These are phyloP conservation scores for Aporophyla nigra DNA, from an alignment of 2,888 invertebrate genomes.

Conservation along the genomic window DNA sequence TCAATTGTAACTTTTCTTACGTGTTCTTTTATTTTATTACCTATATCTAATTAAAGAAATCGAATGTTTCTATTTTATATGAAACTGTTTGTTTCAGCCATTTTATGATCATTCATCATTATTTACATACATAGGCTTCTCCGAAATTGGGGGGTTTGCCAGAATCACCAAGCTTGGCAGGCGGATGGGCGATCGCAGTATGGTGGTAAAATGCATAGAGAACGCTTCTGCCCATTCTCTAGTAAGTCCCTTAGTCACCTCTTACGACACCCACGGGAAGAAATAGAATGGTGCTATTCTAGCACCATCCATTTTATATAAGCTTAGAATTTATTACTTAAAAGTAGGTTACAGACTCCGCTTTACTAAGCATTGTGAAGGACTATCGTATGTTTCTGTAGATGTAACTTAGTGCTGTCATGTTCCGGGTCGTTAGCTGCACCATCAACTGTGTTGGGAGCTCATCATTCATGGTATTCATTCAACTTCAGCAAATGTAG, in stretches of 20 bases:
- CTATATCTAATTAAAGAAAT: not conserved
- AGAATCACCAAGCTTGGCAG: too few relatives aligned
- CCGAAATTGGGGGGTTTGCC: too few relatives aligned
- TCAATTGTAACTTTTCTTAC: slow-evolving; percentile 10
- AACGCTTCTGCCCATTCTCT: too few relatives aligned
- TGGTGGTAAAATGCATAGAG: too few relatives aligned
- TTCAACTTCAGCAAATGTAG: slow-evolving; percentile 5
- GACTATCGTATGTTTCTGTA: not conserved
- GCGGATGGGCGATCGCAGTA: too few relatives aligned
- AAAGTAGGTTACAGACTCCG: not conserved
- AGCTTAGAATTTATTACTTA: not conserved
- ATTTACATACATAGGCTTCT: too few relatives aligned
- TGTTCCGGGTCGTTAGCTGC: slow-evolving; percentile 37
- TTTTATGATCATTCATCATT: too few relatives aligned
- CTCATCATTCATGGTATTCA: slow-evolving; percentile 26
- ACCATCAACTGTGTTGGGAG: slow-evolving; percentile 13
- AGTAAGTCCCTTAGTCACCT: too few relatives aligned
- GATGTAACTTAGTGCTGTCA: not conserved
- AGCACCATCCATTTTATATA: not conserved
- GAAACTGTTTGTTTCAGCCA: too few relatives aligned
- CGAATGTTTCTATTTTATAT: not conserved
- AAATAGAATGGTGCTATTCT: too few relatives aligned
- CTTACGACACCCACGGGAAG: too few relatives aligned
- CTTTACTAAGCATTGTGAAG: not conserved
- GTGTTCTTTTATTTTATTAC: not conserved